Evolutionary conservation across 2,888 invertebrate genomes (phyloP), one percentile per base, ranked within the genome.

Genomic region (Epinotia nisella): DNA sequence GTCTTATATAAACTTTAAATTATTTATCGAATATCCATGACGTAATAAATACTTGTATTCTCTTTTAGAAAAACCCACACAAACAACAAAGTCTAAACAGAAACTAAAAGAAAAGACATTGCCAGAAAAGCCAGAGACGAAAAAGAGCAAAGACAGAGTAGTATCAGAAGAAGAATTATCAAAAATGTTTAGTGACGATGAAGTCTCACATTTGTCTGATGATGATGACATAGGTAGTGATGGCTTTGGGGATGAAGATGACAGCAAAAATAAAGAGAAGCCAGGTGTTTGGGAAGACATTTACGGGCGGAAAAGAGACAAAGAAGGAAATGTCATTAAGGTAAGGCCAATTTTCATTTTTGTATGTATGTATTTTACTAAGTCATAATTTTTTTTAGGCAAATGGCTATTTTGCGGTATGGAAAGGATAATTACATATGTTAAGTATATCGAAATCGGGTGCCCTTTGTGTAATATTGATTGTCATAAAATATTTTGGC

Each of bases 281-380:
- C 91, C 90, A 74, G 91, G 92, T 83, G 83, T 89, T 3, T 97
- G 96, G 96, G 98, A 99, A 93, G 99, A 99, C 91, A 99, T 99
- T 85, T 99, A 99, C 90, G 99, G 99, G 0, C 94, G 98, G 74
- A 95, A 96, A 78, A 94, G 98, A 78, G 96, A 97, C 83, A 95
- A 95, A 81, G 94, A 96, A 78, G 99, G 99, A 2, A 96, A 97
- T 84, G 86, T 98, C 77, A 90, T 98, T 59, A 91, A 94, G 81
- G 95, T 95, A 87, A 84, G 80, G n/a, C 1, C 49, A n/a, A n/a
- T 7, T n/a, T 1, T 49, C 3, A 49, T n/a, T 1, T 7, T 49
- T 49, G 0, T 49, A 2, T 24, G 21, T 24, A 24, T 1, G 21
- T 24, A 24, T n/a, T n/a, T n/a, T n/a, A 49, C 7, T 1, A 4